These are phyloP conservation scores for Phainopepla nitens DNA, from an alignment of 2,113 vertebrate species.

Conservation along the genomic window DNA sequence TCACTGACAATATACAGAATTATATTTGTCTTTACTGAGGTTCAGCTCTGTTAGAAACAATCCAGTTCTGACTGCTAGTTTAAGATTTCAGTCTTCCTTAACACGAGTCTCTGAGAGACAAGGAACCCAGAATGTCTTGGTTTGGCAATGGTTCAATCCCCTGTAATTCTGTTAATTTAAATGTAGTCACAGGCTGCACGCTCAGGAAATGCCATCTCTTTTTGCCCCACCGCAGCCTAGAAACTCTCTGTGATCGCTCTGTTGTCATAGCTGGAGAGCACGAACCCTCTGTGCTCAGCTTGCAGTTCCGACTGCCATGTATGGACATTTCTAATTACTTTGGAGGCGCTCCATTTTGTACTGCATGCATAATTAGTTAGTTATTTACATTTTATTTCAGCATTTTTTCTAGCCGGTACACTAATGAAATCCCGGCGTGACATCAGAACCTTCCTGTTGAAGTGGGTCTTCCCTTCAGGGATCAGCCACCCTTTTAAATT, in stretches of 20 bases:
- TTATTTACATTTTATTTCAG: constrained; percentile 61
- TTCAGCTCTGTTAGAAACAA: neutral
- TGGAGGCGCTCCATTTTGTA: constrained; percentile 45
- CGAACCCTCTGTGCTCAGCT: neutral
- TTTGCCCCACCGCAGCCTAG: neutral
- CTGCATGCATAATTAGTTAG: constrained; percentile 40
- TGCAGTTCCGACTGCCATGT: neutral
- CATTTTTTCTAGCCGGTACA: neutral
- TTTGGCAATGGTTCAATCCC: neutral
- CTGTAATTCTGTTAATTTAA: neutral
- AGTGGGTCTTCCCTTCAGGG: constrained; percentile 46
- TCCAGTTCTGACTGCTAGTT: neutral
- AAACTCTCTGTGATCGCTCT: neutral
- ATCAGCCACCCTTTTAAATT: constrained; percentile 53
- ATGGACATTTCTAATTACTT: constrained; percentile 38
- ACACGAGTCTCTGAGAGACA: neutral
- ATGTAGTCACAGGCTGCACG: neutral
- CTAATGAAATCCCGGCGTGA: constrained; percentile 50
- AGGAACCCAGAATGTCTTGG: neutral
- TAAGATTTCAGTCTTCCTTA: neutral
- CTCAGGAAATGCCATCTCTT: neutral
- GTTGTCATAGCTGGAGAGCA: constrained; percentile 10
- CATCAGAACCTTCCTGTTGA: constrained; percentile 33
- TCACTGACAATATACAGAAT: neutral
- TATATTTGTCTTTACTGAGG: neutral